A percentile compares a stretch with the other conserved stretches of the same genome.
These are phyloP conservation scores for Uropsilus gracilis DNA, from an alignment of 2,113 vertebrate genomes.

Conservation along the genomic window DNA sequence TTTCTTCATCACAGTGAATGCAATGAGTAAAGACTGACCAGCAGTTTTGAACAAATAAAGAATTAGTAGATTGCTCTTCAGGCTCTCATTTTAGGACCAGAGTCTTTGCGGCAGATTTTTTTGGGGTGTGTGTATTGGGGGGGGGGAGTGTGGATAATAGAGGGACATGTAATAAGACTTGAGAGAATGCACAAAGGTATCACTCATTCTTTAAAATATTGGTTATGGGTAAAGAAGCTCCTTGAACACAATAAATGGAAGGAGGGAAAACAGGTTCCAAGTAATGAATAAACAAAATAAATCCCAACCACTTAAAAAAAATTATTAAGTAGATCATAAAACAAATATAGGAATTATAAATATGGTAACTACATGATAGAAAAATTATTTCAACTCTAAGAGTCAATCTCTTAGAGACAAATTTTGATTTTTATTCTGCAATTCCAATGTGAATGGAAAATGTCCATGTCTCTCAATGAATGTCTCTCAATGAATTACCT, in stretches of 20 bases:
- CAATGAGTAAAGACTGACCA: neutral
- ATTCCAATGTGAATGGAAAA: neutral
- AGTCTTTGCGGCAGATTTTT: neutral
- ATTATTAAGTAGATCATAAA: neutral
- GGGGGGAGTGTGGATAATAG: neutral
- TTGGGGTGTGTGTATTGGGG: neutral
- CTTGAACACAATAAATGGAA: neutral
- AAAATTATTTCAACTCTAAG: constrained; percentile 6
- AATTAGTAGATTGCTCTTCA: neutral
- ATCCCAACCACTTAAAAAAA: constrained; percentile 29
- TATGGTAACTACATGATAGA: neutral
- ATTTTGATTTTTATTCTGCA: constrained; percentile 47
- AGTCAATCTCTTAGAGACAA: constrained; percentile 42
- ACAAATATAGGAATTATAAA: constrained; percentile 36
- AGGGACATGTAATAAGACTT: neutral
- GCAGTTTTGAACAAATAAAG: neutral
- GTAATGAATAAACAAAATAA: constrained; percentile 53
- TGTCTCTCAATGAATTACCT: constrained; percentile 47
- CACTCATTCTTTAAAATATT: neutral
- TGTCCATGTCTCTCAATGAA: neutral
- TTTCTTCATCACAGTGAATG: neutral
- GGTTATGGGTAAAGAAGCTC: neutral
- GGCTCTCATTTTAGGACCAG: constrained; percentile 11
- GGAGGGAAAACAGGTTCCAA: neutral
- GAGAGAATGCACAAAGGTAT: neutral